Base-by-base conservation (phyloP, 2,888 invertebrate genomes). In the Epirrhoe tristata region DNA sequence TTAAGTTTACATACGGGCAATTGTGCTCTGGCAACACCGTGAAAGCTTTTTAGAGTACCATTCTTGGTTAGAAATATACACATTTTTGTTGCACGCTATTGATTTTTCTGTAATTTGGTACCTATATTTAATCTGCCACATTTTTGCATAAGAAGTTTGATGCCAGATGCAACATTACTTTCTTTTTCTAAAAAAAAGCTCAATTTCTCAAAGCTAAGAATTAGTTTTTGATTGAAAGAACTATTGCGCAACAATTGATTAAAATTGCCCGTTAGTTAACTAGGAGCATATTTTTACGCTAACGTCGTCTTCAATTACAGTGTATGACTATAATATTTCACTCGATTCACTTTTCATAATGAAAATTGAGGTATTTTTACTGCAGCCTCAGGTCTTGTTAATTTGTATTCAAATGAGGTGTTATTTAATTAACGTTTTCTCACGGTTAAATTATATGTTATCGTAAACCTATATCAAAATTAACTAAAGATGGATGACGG, bases 371-470 rank as follows among this genome's bases (percentile, higher is more conserved):
- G 14, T 57, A 67, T 60, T 63, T 59, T 46, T 63, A 66, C 39
- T 65, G 46, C 53, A 58, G 46, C 66, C 63, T 56, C 61, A 58
- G 51, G 53, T 62, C 67, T 51, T 57, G 67, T 71, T 69, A 70
- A 74, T 74, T 72, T 66, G 54, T 67, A 70, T 69, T 69, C 31
- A 67, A 72, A 69, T 72, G 52, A 69, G 61, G 60, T 67, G 70
- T 63, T 65, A 52, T 65, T 61, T 64, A 58, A 69, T 65, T 66
- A 63, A 52, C 12, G 53, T 50, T 60, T 72, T 74, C 67, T 69
- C 58, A 61, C 69, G 63, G 50, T 39, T 48, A 58, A 43, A 63
- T 51, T 39, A 39, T 31, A 7, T 14, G 36, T 55, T n/a, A 31
- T 50, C 51, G 50, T 62, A 34, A 34, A 56, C 51, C 16, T 7